These are phyloP conservation scores for Campoletis raptor DNA, from an alignment of 2,888 invertebrate species.

Conservation along the genomic window DNA sequence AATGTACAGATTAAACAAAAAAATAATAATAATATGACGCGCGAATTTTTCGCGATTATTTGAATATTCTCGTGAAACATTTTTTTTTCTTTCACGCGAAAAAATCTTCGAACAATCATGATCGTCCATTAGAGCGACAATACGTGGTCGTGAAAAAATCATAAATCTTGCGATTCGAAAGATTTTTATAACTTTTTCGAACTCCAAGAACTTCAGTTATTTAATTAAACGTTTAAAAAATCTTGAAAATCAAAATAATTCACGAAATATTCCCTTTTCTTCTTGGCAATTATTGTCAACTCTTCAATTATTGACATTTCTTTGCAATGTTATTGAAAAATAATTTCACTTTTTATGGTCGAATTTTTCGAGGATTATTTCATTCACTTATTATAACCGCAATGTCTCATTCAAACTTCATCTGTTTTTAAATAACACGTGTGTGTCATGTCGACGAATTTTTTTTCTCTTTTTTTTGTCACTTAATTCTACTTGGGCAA, in stretches of 20 bases:
- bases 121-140: slow-evolving; percentile 44
- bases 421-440: neutral
- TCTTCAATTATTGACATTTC: neutral
- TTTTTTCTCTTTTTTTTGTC: slow-evolving; percentile 19
- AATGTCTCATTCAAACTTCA: neutral
- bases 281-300: neutral
- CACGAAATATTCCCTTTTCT: neutral
- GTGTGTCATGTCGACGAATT: slow-evolving; percentile 35
- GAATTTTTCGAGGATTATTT: neutral
- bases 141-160: slow-evolving; percentile 6
- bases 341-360: neutral
- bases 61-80: slow-evolving; percentile 9
- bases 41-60: slow-evolving; percentile 22
- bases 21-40: too few species aligned
- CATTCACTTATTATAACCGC: neutral
- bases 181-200: neutral
- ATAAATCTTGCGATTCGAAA: neutral
- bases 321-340: neutral
- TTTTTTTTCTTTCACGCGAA: slow-evolving; percentile 1
- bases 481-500: slow-evolving; percentile 43
- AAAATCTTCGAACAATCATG: slow-evolving; percentile 51
- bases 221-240: slow-evolving; percentile 14
- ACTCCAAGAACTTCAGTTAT: slow-evolving; percentile 43
- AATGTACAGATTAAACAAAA: slow-evolving; percentile 10
- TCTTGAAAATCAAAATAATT: slow-evolving; percentile 9